Evolutionary conservation across 2,797 vertebrate genomes (phyloP), one percentile per base, ranked within the genome.

Genomic region (Sardinella longiceps): DNA sequence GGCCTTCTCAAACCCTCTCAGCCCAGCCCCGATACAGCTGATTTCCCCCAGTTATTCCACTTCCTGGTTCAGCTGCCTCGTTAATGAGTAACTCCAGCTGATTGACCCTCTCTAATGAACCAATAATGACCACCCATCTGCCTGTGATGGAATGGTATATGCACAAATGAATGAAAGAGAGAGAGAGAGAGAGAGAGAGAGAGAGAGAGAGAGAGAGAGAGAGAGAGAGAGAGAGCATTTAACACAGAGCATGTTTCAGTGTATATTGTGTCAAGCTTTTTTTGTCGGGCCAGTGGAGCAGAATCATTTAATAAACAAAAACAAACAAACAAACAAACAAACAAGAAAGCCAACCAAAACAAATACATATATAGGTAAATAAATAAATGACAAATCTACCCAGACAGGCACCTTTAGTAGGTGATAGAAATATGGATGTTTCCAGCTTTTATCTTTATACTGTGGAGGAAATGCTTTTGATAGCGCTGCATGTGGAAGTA

Each of bases 331-430:
- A 60, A 60, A 1, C 28, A 18, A 70, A 70, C 14, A 70, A 30
- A 14, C 5, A 53, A 20, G 1, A 23, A 53, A 48, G 46, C 12
- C 20, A 20, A 53, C 20, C 3, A 18, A 53, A 53, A 70, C 28
- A 30, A 63, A 30, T 82, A 77, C n/a, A 50, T 14, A 53, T 85
- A 80, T 66, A 87, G 85, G 81, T 87, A 80, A 87, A 83, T 20
- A 82, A 74, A 84, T 83, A 83, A 87, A 81, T 15, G 60, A 45
- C 63, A 85, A 81, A 74, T 15, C 70, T 83, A 33, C 81, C 37
- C 12, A 37, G 30, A 70, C 63, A 70, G 48, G 39, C 60, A 53
- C 85, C 45, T 84, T 83, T 82, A 85, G 80, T 80, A 81, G 39
- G 39, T 80, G 80, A 82, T 80, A 85, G 82, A 85, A 85, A 63